Evolutionary conservation across 2,888 invertebrate genomes (phyloP), one percentile per base, ranked within the genome.

Genomic region (Mesorhabditis spiculigera): DNA sequence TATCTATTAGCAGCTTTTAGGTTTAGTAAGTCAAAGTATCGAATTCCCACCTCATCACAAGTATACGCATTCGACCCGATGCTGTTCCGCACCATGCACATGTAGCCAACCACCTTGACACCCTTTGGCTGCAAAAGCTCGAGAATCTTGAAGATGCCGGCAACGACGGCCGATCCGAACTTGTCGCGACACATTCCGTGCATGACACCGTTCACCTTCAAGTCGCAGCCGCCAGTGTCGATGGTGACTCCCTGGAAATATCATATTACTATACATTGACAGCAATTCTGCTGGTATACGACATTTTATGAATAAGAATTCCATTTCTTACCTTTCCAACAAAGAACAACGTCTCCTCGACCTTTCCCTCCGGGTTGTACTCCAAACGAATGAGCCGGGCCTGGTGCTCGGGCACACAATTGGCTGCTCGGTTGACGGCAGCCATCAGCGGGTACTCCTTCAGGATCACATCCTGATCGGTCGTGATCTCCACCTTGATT

Each of bases 181-280:
- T 96, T 96, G 88, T 96, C 95, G 58, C 94, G 89, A 50, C 92
- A 92, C 93, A 94, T 94, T 76, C 93, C 93, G 70, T 91, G 90
- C 93, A 93, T 93, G 16, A 88, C 86, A 80, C 93, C 93, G 81
- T 94, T 94, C 78, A 93, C 91, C 88, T 95, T 95, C 75, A 90
- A 86, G 79, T 90, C 89, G 73, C 88, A 87, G 66, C 90, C 89
- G 78, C 95, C 80, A 45, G 81, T 81, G 69, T 81, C 81, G 61
- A 81, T 74, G 50, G 81, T 81, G 45, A 81, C 81, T 73, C 81
- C 81, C 70, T 71, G 8, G 13, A 44, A 10, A 1, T n/a, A 2
- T 50, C 3, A 3, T 3, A 28, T 28, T 28, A 28, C 28, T 28
- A 28, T 28, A 3, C 3, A 1, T 28, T 28, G 28, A 28, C 1